Conservation (phyloP, 2,113 vertebrate species). For the Mirza zaza region DNA sequence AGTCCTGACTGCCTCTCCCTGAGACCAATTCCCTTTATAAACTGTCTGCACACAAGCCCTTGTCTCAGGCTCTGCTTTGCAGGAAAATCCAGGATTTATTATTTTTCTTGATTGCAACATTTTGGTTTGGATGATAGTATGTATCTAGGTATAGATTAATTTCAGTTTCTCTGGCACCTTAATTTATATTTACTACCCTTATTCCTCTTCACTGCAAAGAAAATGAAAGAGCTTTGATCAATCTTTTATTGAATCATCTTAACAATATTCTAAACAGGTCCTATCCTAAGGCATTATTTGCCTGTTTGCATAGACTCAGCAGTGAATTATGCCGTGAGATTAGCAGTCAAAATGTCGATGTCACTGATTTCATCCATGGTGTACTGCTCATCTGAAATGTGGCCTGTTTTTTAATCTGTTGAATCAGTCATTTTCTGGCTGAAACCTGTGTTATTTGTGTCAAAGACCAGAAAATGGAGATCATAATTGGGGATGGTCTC, state of each 20-base stretch:
- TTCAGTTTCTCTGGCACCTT: not conserved
- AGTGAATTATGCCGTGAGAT: not conserved
- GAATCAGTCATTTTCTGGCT: not conserved
- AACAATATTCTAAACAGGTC: conserved; percentile 19
- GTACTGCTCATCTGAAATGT: not conserved
- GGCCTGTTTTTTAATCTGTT: not conserved
- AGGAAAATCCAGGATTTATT: not conserved
- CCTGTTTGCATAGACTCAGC: not conserved
- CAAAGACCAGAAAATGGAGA: not conserved
- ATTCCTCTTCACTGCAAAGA: not conserved
- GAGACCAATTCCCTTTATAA: not conserved
- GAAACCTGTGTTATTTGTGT: not conserved
- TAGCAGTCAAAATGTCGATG: not conserved
- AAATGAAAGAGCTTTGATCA: not conserved
- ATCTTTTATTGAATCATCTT: not conserved
- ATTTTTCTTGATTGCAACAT: not conserved
- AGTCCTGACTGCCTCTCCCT: not conserved
- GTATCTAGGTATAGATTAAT: not conserved
- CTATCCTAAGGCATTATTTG: not conserved
- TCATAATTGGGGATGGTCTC: not conserved
- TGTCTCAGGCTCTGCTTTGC: not conserved
- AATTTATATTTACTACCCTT: not conserved
- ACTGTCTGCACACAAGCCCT: not conserved
- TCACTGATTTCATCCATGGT: conserved; percentile 12
- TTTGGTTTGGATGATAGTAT: not conserved